A percentile compares a stretch with the other conserved stretches of the same genome.
phyloP scores from a whole-genome alignment of 1,140 invertebrate genomes.

The Zaprionus nigranus region DNA sequence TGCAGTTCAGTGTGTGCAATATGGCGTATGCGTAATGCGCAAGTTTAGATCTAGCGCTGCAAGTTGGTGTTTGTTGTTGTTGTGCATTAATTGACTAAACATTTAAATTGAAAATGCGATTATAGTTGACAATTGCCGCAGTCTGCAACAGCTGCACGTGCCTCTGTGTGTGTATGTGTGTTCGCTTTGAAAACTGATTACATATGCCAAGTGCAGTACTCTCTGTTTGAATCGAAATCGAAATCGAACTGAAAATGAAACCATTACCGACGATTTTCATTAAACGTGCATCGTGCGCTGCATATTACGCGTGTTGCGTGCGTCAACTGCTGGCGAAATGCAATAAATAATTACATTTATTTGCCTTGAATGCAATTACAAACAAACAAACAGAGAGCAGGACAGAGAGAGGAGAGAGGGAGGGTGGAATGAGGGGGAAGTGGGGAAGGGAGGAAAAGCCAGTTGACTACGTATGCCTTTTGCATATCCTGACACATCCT shows the following conservation, averaged over 20 bases:
- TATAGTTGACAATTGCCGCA: conserved; percentile 58
- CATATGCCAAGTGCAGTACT: conserved; percentile 52
- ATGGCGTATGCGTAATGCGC: conserved; percentile 61
- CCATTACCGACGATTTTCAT: conserved; percentile 45
- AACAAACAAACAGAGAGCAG: conserved; percentile 68
- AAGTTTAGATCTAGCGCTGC: conserved; percentile 28
- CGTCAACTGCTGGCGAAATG: conserved; percentile 60
- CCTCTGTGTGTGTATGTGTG: conserved; percentile 15
- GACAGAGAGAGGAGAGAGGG: background rate
- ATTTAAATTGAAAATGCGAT: conserved; percentile 79
- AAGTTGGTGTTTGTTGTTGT: background rate
- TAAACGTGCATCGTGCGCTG: conserved; percentile 16
- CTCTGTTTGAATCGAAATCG: conserved; percentile 7
- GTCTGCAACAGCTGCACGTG: background rate
- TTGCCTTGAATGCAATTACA: conserved; percentile 78
- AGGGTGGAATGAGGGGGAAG: background rate
- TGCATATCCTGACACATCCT: conserved; percentile 49
- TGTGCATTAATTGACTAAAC: conserved; percentile 73
- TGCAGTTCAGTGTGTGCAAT: conserved; percentile 37
- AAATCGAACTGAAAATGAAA: conserved; percentile 5
- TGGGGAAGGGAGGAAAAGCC: background rate
- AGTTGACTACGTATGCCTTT: conserved; percentile 36
- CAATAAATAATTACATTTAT: conserved; percentile 82
- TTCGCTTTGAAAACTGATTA: conserved; percentile 62
- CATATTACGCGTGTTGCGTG: background rate